phyloP scores from a whole-genome alignment of 2,888 invertebrate species.

The Callyntrura guangdongensis region DNA sequence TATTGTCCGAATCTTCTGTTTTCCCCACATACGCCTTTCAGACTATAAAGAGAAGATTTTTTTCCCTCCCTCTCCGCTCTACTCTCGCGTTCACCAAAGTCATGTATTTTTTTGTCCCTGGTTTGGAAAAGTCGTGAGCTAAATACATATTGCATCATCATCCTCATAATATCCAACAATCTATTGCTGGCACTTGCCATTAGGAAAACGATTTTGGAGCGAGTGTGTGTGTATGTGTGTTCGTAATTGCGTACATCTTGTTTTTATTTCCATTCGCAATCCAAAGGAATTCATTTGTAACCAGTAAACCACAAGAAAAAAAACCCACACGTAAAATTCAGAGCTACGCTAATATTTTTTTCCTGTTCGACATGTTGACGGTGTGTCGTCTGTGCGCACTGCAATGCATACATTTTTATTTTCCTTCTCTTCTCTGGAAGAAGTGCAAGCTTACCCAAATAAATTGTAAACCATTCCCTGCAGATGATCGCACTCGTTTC shows the following conservation, averaged over 20 bases:
- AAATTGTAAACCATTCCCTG: not conserved
- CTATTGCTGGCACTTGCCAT: slow-evolving; percentile 41
- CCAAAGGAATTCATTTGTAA: slow-evolving; percentile 67
- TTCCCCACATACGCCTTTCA: not conserved
- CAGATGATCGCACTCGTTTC: not conserved
- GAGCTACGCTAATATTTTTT: not conserved
- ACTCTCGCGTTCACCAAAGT: not conserved
- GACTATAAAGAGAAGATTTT: not conserved
- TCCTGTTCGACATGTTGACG: not conserved
- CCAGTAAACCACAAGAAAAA: slow-evolving; percentile 48
- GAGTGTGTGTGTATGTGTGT: no score
- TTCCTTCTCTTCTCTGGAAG: not conserved
- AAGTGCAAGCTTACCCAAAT: not conserved
- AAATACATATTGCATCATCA: slow-evolving; percentile 71
- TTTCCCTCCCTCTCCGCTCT: not conserved
- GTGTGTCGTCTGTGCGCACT: not conserved
- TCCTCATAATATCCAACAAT: slow-evolving; percentile 19
- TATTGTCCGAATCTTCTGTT: not conserved
- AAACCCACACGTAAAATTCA: not conserved
- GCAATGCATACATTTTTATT: not conserved
- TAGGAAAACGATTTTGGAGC: slow-evolving; percentile 52
- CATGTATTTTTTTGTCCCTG: not conserved
- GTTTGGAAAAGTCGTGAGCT: slow-evolving; percentile 48
- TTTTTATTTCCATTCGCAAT: slow-evolving; percentile 60
- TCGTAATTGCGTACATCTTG: slow-evolving; percentile 26